Evolutionary conservation across 2,888 invertebrate species (phyloP), one percentile per base, ranked within the genome.

Genomic region (Harmothoe impar): DNA sequence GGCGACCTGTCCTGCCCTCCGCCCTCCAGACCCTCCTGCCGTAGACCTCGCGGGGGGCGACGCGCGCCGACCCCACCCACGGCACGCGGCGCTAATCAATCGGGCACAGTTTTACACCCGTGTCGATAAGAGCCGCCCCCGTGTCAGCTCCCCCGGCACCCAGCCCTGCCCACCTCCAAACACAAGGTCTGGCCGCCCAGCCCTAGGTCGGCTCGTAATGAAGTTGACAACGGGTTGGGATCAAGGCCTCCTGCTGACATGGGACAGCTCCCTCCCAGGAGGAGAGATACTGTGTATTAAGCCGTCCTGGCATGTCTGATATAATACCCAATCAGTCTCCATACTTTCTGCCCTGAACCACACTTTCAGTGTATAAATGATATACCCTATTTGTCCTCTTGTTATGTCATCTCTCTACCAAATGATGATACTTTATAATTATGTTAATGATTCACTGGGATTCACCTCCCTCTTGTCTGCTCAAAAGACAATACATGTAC

Each of bases 61-160:
- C 35, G 84, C 25, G n/a, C 31, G 20, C 12, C 31, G 17, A 35
- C 43, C 84, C 84, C 84, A 20, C 43, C 84, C n/a, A 12, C 84
- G 25, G 25, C 84, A 43, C 51, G 84, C 51, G 10, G n/a, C 84
- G 51, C 84, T 84, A 84, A 84, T 84, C 84, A 84, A 84, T 51
- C 84, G 35, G 43, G 23, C n/a, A 25, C 84, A 84, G 84, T 84
- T 84, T 84, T 84, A 84, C 84, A 84, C 43, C 43, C 43, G 29
- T 10, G 43, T 20, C 51, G 84, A 84, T 84, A 84, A 84, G 84
- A 15, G n/a, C 84, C 84, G 51, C 35, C 84, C 84, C 72, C 72
- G 72, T 72, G 72, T 84, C 84, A 84, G 84, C 43, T 84, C 84
- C 51, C 43, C 23, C 10, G 84, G 43, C 84, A 43, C 84, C 43